Evolutionary conservation across 2,113 vertebrate species (phyloP).

Genomic region (Rhinoptilus africanus): DNA sequence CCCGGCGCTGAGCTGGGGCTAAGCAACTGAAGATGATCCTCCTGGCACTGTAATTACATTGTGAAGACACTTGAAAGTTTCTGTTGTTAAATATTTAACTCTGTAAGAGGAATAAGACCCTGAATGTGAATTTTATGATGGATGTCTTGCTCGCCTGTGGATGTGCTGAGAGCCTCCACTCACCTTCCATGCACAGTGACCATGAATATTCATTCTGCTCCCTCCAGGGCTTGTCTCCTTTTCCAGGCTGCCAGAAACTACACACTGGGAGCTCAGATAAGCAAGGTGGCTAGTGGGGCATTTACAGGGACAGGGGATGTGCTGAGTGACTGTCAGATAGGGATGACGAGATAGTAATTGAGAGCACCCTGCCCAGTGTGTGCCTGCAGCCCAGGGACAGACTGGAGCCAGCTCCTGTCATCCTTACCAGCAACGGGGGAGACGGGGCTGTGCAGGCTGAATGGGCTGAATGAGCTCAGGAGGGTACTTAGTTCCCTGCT

Average conservation of each 20-base stretch:
- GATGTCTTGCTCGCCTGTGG: not conserved
- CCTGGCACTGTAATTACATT: not conserved
- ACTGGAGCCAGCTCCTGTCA: not conserved
- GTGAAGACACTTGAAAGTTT: not conserved
- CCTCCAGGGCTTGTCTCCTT: not conserved
- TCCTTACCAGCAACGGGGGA: not conserved
- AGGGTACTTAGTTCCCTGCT: not conserved
- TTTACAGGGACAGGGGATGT: not conserved
- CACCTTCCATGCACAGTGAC: not conserved
- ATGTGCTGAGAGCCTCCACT: not conserved
- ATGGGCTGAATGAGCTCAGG: not conserved
- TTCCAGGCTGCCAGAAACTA: not conserved
- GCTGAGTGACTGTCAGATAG: not conserved
- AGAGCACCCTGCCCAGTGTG: not conserved
- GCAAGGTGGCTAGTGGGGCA: not conserved
- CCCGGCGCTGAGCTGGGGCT: accelerated
- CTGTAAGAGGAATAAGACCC: not conserved
- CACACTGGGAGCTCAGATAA: not conserved
- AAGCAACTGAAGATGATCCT: not conserved
- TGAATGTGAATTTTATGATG: constrained; percentile 14
- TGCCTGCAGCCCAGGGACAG: not conserved
- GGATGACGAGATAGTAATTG: not conserved
- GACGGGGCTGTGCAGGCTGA: not conserved
- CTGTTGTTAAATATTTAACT: constrained; percentile 47
- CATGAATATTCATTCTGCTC: constrained; percentile 7